phyloP scores from a whole-genome alignment of 1,140 invertebrate species.

The Trichoplusia ni region DNA sequence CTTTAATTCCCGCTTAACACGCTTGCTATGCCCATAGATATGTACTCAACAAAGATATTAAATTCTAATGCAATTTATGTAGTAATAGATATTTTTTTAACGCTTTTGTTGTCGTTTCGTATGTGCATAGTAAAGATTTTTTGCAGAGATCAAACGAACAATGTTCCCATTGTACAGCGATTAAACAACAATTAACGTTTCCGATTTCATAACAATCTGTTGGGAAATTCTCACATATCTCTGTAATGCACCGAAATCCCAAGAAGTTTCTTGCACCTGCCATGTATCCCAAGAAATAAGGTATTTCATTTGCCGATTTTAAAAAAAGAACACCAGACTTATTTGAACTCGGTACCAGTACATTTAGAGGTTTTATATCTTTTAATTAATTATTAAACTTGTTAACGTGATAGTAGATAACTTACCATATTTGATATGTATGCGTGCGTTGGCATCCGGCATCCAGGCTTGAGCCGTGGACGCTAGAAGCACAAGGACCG shows the following conservation, averaged over 20 bases:
- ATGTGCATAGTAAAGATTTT: conserved; percentile 30
- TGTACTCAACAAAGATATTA: too few species aligned
- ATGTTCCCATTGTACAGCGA: conserved; percentile 57
- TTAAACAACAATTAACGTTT: conserved; percentile 63
- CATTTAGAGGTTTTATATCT: background rate
- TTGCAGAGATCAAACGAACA: conserved; percentile 53
- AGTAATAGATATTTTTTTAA: conserved; percentile 23
- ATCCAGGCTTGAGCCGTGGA: conserved; percentile 78
- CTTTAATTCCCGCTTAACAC: too few species aligned
- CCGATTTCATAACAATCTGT: conserved; percentile 68
- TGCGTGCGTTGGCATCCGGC: conserved; percentile 74
- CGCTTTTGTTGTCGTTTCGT: conserved; percentile 2
- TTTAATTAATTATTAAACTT: background rate
- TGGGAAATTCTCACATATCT: conserved; percentile 66
- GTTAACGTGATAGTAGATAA: background rate
- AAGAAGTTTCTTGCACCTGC: conserved; percentile 45
- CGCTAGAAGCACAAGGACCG: conserved; percentile 70
- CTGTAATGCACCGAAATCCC: conserved; percentile 16
- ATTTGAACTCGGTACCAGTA: too few species aligned
- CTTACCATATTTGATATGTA: conserved; percentile 75
- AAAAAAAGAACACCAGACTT: too few species aligned
- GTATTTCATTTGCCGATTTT: too few species aligned
- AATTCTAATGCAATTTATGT: too few species aligned
- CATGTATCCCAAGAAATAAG: too few species aligned
- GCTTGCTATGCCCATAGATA: too few species aligned